These are phyloP conservation scores for Trematomus bernacchii DNA, from an alignment of 2,797 vertebrate genomes.

Conservation along the genomic window DNA sequence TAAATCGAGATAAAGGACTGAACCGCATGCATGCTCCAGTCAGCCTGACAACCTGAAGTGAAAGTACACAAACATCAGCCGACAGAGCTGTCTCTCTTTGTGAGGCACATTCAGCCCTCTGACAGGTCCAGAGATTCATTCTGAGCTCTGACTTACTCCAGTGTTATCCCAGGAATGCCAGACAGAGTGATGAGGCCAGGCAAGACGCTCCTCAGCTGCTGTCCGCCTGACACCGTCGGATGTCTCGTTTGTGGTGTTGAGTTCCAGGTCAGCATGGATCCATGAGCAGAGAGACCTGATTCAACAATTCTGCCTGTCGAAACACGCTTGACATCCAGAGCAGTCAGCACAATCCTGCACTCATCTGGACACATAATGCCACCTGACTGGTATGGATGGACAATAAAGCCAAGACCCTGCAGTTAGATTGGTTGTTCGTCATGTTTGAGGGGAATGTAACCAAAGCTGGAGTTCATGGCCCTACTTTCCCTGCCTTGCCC, in stretches of 20 bases:
- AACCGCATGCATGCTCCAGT: slow-evolving; percentile 1
- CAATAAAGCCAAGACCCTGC: not conserved
- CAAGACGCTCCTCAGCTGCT: slow-evolving; percentile 64
- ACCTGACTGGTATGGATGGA: slow-evolving; percentile 6
- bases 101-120: slow-evolving; percentile 26
- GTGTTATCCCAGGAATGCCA: slow-evolving; percentile 72
- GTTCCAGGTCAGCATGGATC: slow-evolving; percentile 71
- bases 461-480: slow-evolving; percentile 1
- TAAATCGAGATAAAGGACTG: slow-evolving; percentile 15
- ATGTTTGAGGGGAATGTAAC: not conserved
- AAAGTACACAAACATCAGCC: slow-evolving; percentile 53
- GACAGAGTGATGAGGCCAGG: slow-evolving; percentile 42
- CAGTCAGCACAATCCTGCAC: slow-evolving; percentile 64
- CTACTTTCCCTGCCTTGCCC: not conserved
- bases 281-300: slow-evolving; percentile 56
- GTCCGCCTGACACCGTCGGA: slow-evolving; percentile 67
- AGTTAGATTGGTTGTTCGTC: slow-evolving; percentile 4
- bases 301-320: slow-evolving; percentile 54
- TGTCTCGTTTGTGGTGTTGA: slow-evolving; percentile 75
- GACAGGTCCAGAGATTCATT: slow-evolving; percentile 61
- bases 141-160: slow-evolving; percentile 42
- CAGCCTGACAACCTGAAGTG: slow-evolving; percentile 35
- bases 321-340: slow-evolving; percentile 47
- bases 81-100: slow-evolving; percentile 41
- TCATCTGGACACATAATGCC: slow-evolving; percentile 47